Conservation (phyloP, 2,113 vertebrate genomes). For the Limnothrissa miodon region DNA sequence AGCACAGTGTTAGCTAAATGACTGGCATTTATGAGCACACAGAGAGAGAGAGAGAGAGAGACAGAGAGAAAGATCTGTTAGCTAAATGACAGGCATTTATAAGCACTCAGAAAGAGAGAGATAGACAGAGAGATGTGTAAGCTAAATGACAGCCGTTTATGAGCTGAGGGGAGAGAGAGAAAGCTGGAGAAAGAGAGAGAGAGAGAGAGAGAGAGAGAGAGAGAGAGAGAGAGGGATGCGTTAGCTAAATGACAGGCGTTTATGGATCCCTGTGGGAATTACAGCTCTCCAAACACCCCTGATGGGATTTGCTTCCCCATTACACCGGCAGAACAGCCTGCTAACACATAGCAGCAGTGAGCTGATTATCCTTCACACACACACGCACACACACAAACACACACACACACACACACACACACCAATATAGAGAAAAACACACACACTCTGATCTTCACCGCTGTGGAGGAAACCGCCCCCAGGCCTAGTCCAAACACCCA, state of each 20-base stretch:
- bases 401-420: background rate
- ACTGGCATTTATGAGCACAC: no score
- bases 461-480: background rate
- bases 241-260: background rate
- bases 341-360: background rate
- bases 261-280: background rate
- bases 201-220: background rate
- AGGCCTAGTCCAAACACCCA: slow-evolving; percentile 16
- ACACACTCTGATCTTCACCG: background rate
- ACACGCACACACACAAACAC: background rate
- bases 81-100: no score
- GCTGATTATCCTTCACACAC: background rate
- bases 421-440: background rate
- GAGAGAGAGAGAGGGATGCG: background rate
- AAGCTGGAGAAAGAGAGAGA: slow-evolving; percentile 6
- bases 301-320: slow-evolving; percentile 6
- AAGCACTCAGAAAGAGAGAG: no score
- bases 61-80: no score
- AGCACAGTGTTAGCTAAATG: no score
- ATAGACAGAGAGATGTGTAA: no score
- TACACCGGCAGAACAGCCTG: background rate
- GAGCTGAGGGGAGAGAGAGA: no score
- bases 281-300: slow-evolving; percentile 1
- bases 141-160: no score
- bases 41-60: no score